Base-by-base conservation (phyloP, 37 sponge, comb jelly and placozoan species). In the Amphimedon queenslandica region DNA sequence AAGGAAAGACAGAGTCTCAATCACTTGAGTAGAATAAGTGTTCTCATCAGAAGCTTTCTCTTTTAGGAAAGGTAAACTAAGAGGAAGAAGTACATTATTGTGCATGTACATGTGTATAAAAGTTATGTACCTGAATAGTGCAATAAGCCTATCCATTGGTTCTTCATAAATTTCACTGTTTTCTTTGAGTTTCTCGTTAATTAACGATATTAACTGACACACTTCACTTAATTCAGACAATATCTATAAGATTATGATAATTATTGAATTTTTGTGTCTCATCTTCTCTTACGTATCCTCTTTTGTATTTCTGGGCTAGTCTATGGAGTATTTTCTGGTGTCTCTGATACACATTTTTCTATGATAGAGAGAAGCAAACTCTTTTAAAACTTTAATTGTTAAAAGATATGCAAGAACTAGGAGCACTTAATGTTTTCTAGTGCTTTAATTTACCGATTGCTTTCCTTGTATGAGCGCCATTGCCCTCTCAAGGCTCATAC, bases 1-100 rank as follows among this genome's bases (percentile, higher is more conserved):
- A 57, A 90, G 75, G 37, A 68, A 56, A 21, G 57, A 25, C 37
- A 90, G 39, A 2, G 61, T 51, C 51, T 90, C 79, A 55, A 91
- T 73, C 16, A 86, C 83, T 43, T 73, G 42, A 18, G 79, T 69
- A 1, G 80, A 79, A 58, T 86, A 96, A 20, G 71, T 79, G 71
- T 58, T 73, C 70, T 96, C 97, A 81, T 96, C 97, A 51, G 97
- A 96, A 25, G 64, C 71, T 55, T 84, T 89, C 63, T 92, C 81
- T 64, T 92, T 96, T 40, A 89, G 81, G 58, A 92, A 96, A 0
- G 97, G 90, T 24, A 77, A 31, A n/a, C 86, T 84, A 34, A 6
- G 43, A 18, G n/a, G n/a, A n/a, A n/a, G n/a, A n/a, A n/a, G n/a
- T n/a, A n/a, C n/a, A n/a, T n/a, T n/a, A n/a, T n/a, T n/a, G n/a